A percentile compares a stretch with the other conserved stretches of the same genome.
These are phyloP conservation scores for Latrodectus elegans DNA, from an alignment of 2,888 invertebrate genomes.

Conservation along the genomic window DNA sequence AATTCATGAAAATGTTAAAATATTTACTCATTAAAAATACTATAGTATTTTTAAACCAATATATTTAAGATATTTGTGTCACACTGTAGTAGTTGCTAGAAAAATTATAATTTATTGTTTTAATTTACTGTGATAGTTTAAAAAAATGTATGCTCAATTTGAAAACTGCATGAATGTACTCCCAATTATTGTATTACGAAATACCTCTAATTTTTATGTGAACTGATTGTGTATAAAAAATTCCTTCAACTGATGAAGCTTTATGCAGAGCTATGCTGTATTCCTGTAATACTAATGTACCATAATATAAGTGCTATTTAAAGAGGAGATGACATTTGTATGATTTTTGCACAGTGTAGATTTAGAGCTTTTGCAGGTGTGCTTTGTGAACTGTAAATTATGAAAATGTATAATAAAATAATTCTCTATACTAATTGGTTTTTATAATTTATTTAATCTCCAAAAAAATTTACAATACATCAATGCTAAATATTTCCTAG, in stretches of 20 bases:
- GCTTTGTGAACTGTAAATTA: constrained; percentile 22
- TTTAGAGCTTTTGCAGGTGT: constrained; percentile 41
- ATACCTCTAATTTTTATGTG: constrained; percentile 7
- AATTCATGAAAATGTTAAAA: background rate
- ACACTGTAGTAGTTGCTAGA: too few species aligned
- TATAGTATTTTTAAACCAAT: too few species aligned
- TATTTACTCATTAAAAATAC: background rate
- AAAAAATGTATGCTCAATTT: background rate
- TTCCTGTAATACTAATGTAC: constrained; percentile 52
- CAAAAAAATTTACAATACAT: background rate
- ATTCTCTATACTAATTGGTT: background rate
- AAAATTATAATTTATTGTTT: background rate
- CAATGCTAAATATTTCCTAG: too few species aligned
- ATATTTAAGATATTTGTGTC: too few species aligned
- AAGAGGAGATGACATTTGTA: constrained; percentile 4
- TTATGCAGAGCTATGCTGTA: constrained; percentile 61
- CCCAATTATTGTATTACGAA: background rate
- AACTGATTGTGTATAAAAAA: constrained; percentile 6
- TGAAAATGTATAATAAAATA: constrained; percentile 23
- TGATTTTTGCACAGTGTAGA: constrained; percentile 57
- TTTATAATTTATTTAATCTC: background rate
- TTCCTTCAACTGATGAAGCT: constrained; percentile 39
- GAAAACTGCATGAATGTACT: constrained; percentile 32
- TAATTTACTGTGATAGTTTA: background rate
- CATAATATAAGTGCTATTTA: constrained; percentile 9